Evolutionary conservation across 2,888 invertebrate species (phyloP).

Genomic region (Acleris sparsana): DNA sequence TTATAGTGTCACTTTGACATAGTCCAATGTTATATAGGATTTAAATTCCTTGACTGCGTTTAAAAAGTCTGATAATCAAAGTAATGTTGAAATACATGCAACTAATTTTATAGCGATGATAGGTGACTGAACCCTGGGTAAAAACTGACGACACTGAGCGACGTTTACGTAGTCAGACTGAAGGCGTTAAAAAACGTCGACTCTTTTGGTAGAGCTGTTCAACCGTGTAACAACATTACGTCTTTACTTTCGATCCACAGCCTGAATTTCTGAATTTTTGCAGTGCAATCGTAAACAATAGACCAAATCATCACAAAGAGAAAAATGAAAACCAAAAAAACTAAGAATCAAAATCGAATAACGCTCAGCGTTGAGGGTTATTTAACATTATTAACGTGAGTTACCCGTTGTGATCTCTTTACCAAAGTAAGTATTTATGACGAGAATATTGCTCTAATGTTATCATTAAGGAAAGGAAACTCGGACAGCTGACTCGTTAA

Average conservation of each 20-base stretch:
- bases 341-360: neutral
- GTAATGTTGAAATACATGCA: too few species aligned
- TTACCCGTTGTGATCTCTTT: too few species aligned
- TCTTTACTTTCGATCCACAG: constrained; percentile 38
- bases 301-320: neutral
- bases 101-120: neutral
- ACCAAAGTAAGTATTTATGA: too few species aligned
- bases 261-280: constrained; percentile 29
- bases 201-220: constrained; percentile 40
- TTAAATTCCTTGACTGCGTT: too few species aligned
- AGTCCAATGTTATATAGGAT: too few species aligned
- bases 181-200: constrained; percentile 24
- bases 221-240: constrained; percentile 44
- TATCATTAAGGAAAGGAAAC: neutral
- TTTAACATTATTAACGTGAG: too few species aligned
- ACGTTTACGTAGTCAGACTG: constrained; percentile 19
- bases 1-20: too few species aligned
- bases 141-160: constrained; percentile 29
- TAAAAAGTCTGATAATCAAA: too few species aligned
- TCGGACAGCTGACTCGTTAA: constrained; percentile 1
- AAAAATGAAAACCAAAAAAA: neutral
- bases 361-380: neutral
- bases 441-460: too few species aligned
- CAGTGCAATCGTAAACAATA: constrained; percentile 16
- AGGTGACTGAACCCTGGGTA: constrained; percentile 14